Conservation (phyloP, 2,797 vertebrate genomes). For the Enteromius trimaculatus region DNA sequence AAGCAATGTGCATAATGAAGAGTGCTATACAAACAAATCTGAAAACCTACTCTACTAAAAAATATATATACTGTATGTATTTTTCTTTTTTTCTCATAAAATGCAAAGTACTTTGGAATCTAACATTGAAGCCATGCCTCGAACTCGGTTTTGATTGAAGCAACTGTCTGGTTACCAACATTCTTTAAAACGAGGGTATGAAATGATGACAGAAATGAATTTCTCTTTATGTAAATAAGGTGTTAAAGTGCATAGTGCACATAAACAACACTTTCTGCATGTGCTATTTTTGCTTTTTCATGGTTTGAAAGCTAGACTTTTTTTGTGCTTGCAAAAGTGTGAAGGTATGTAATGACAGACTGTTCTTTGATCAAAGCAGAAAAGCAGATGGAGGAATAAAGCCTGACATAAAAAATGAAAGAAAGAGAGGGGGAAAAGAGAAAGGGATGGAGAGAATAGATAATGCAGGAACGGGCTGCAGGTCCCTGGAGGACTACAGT, state of each 20-base stretch:
- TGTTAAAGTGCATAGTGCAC: not conserved
- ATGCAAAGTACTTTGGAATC: no score
- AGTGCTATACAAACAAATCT: no score
- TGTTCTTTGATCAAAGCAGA: slow-evolving; percentile 34
- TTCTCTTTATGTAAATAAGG: not conserved
- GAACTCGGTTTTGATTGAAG: not conserved
- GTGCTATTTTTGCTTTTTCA: not conserved
- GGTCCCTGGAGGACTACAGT: slow-evolving; percentile 23
- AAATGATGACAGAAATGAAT: not conserved
- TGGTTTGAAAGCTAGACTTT: not conserved
- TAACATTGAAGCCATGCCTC: no score
- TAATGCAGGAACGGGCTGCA: slow-evolving; percentile 11
- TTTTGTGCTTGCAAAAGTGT: not conserved
- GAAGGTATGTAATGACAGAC: not conserved
- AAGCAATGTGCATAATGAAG: no score
- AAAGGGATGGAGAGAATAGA: slow-evolving; percentile 14
- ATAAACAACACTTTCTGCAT: not conserved
- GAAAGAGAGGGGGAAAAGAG: slow-evolving; percentile 1
- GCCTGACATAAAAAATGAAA: slow-evolving; percentile 24
- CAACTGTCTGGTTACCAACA: not conserved
- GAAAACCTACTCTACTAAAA: no score
- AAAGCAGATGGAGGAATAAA: slow-evolving; percentile 4
- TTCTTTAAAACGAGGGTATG: not conserved
- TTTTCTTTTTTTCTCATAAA: no score
- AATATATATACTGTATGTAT: no score